Evolutionary conservation across 2,797 vertebrate genomes (phyloP), one percentile per base, ranked within the genome.

Genomic region (Lophura swinhoii): DNA sequence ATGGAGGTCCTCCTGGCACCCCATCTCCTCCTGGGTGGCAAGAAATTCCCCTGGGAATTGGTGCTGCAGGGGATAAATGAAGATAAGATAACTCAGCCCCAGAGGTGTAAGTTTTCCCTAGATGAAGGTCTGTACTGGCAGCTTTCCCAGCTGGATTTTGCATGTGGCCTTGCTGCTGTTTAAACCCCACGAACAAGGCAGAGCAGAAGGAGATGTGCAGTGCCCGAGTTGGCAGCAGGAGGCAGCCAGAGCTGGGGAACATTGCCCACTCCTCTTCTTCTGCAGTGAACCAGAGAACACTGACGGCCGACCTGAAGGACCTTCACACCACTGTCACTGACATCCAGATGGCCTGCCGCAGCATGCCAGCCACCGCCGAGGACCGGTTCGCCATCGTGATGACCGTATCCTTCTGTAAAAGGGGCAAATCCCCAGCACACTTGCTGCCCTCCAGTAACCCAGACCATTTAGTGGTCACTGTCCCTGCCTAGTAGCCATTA

Each of bases 381-480:
- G 99, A 99, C 97, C 98, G 98, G 78, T 99, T 99, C 55, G 97
- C 98, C 4, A 75, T 98, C 0, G 98, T 99, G 93, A 99, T 99
- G 99, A 98, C 97, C 2, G 99, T 99, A 99, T 97, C 99, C 98
- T 99, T 97, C 67, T 3, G 37, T 4, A 16, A 44, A 37, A 48
- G 44, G 53, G 62, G 21, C 22, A 41, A 3, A 6, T 4, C 41
- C 12, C 17, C 6, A 0, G 0, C 0, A 17, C 2, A 28, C 41
- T n/a, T 3, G 4, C 2, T 17, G 67, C 49, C 53, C 63, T 6
- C 2, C 0, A 24, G 33, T 0, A 4, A 29, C n/a, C n/a, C n/a
- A n/a, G 44, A 14, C 11, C 58, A 0, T 3, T 6, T 1, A 0
- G 2, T 2, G 37, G 35, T 14, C n/a, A 2, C 11, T 15, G 2